Evolutionary conservation across 2,797 vertebrate species (phyloP), one percentile per base, ranked within the genome.

Genomic region (Pipistrellus pygmaeus): DNA sequence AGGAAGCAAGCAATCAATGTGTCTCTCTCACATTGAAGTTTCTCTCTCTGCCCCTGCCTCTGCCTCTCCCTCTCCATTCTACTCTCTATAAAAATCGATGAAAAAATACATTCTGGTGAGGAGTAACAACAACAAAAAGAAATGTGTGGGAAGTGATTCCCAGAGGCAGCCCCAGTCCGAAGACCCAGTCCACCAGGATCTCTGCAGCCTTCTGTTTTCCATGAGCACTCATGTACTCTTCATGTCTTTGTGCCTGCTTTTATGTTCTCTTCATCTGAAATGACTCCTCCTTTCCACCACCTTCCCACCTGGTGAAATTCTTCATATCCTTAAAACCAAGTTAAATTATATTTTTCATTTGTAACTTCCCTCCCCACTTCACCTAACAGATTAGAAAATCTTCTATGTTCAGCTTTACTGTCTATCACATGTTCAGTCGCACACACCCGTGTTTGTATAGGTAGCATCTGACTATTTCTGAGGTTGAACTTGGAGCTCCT

Each of bases 281-380:
- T 60, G 32, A 25, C 71, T 38, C 83, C 57, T 78, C 64, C 88
- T 53, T 83, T 35, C n/a, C 53, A 84, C 46, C 48, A 11, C 73
- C 14, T 44, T 38, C 82, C 62, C 41, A 62, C 84, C 95, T 88
- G 57, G 80, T 32, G 71, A 85, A 86, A 68, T 48, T 57, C 64
- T 88, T 86, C 32, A 21, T 9, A 13, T 30, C 32, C 13, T 48
- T 48, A 94, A 75, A 57, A 66, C 81, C 81, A 72, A 86, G 41
- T 46, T 76, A 60, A 60, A 53, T 80, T 46, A 20, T 18, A 6
- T 9, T 46, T 93, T 82, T 66, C 13, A 35, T 85, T 30, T 53
- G 62, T 32, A 66, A 18, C 11, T 20, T 25, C 21, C n/a, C 32
- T 5, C 13, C 8, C 21, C 18, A 44, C 32, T 2, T 32, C 86